These are phyloP conservation scores for Mastomys natalensis DNA, from an alignment of 2,113 vertebrate genomes.

Conservation along the genomic window DNA sequence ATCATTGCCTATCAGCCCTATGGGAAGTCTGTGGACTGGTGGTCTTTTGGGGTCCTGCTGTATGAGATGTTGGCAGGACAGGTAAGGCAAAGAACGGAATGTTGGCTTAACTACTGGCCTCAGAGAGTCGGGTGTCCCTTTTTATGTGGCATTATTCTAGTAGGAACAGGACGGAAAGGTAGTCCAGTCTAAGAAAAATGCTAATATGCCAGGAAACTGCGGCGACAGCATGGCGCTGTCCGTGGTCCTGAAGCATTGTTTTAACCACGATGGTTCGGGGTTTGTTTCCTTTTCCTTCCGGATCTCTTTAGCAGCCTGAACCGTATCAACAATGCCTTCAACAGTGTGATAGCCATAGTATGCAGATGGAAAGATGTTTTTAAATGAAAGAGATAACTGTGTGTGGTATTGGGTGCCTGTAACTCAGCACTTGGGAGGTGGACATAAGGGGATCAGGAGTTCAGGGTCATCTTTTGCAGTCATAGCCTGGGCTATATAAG, in stretches of 20 bases:
- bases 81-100: conserved; percentile 82
- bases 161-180: not conserved
- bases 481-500: not conserved
- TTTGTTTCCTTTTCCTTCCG: not conserved
- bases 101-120: not conserved
- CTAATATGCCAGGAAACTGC: too few species aligned
- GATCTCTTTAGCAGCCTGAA: not conserved
- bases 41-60: conserved; percentile 95
- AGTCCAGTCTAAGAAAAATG: not conserved
- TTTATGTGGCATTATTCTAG: not conserved
- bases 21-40: conserved; percentile 94
- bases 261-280: accelerated
- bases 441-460: not conserved
- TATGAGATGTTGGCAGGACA: conserved; percentile 96
- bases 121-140: too few species aligned
- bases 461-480: not conserved
- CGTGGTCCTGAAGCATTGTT: conserved; percentile 58
- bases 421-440: not conserved
- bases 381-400: not conserved
- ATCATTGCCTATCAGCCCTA: conserved; percentile 96
- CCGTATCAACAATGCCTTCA: not conserved
- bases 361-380: not conserved
- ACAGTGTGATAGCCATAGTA: not conserved
- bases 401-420: not conserved
- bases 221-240: not conserved